These are phyloP conservation scores for Phalanger gymnotis DNA, from an alignment of 2,797 vertebrate genomes.

Conservation along the genomic window DNA sequence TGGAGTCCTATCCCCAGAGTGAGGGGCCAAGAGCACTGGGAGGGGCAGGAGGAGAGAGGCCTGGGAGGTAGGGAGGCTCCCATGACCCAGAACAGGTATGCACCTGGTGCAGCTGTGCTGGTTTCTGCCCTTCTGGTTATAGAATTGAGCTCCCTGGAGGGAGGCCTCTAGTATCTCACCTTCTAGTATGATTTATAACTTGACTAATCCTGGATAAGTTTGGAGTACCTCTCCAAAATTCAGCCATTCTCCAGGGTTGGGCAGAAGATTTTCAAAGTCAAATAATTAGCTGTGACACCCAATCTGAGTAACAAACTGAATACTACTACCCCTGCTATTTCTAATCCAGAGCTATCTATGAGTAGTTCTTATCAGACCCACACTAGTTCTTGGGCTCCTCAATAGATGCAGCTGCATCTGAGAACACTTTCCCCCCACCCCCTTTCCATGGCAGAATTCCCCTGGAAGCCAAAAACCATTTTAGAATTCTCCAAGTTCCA, in stretches of 20 bases:
- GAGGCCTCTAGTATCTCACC: not conserved
- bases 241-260: not conserved
- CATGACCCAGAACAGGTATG: not conserved
- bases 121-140: not conserved
- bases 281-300: not conserved
- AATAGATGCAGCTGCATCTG: not conserved
- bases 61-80: not conserved
- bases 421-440: not conserved
- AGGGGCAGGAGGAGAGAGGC: not conserved
- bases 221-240: not conserved
- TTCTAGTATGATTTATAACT: not conserved
- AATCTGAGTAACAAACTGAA: not conserved
- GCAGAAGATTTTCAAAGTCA: not conserved
- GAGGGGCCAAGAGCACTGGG: not conserved
- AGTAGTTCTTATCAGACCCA: not conserved
- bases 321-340: not conserved
- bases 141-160: not conserved
- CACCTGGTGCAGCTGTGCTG: not conserved
- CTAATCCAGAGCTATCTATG: not conserved
- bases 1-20: not conserved
- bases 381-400: not conserved
- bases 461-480: not conserved
- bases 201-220: not conserved
- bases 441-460: slow-evolving; percentile 8
- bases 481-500: not conserved